A percentile compares a stretch with the other conserved stretches of the same genome.
phyloP scores from a whole-genome alignment of 2,113 vertebrate genomes.

The Mastomys natalensis region DNA sequence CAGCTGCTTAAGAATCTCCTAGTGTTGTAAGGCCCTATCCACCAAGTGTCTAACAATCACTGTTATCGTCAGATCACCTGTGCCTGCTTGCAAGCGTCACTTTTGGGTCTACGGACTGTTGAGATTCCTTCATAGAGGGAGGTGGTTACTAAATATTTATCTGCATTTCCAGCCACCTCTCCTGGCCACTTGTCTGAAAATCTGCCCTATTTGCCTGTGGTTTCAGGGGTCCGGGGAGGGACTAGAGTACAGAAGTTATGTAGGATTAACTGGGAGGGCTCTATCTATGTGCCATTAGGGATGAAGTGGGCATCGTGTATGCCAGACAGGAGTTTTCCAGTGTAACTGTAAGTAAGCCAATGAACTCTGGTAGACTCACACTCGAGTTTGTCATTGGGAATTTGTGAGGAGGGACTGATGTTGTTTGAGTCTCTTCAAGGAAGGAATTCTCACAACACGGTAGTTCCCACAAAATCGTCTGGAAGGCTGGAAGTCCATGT shows the following conservation, averaged over 20 bases:
- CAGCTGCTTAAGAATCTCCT: accelerated
- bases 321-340: background rate
- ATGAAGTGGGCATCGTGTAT: too few relatives aligned
- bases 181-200: background rate
- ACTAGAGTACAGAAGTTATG: background rate
- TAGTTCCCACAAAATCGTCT: accelerated
- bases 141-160: background rate
- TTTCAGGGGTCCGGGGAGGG: too few relatives aligned
- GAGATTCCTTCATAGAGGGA: too few relatives aligned
- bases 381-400: background rate
- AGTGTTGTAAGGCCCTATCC: background rate
- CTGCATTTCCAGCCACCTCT: background rate
- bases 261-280: background rate
- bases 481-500: accelerated
- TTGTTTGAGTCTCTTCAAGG: background rate
- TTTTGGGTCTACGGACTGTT: background rate
- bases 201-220: too few relatives aligned
- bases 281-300: background rate
- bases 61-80: too few relatives aligned
- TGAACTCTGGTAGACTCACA: background rate
- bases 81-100: too few relatives aligned
- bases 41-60: background rate
- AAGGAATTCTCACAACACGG: background rate
- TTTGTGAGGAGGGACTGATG: background rate
- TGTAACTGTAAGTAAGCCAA: background rate